Conservation (phyloP, 2,888 invertebrate species). For the Drosophila parthenogenetica region DNA sequence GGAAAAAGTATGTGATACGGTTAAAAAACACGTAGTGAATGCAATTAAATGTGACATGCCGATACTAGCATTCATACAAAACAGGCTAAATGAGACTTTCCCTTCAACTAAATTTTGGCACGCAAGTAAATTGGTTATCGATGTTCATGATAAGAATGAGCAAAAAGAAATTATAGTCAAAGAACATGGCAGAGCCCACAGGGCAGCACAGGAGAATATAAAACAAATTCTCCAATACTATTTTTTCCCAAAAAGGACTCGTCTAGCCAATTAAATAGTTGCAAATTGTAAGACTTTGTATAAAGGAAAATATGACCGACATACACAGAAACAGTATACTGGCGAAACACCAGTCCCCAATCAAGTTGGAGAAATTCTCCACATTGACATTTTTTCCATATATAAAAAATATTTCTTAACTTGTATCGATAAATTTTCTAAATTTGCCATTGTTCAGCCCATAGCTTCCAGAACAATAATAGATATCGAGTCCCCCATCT, state of each 20-base stretch:
- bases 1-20: not conserved
- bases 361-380: conserved; percentile 10
- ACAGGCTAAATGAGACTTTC: conserved; percentile 2
- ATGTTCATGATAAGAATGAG: not conserved
- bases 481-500: not conserved
- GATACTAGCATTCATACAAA: conserved; percentile 3
- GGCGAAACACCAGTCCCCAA: not conserved
- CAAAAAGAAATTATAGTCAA: conserved; percentile 7
- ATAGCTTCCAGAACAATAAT: not conserved
- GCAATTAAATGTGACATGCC: conserved; percentile 17
- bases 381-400: conserved; percentile 14
- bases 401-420: conserved; percentile 19
- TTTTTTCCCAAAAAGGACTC: conserved; percentile 21
- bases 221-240: conserved; percentile 50
- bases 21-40: conserved; percentile 7
- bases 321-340: not conserved
- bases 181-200: conserved; percentile 32
- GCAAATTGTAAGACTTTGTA: not conserved
- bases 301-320: not conserved
- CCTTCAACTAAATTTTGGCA: conserved; percentile 13
- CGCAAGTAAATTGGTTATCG: not conserved
- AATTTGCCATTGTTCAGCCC: conserved; percentile 17
- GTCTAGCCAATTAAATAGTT: not conserved
- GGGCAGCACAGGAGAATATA: conserved; percentile 44
- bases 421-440: conserved; percentile 22